A percentile compares a stretch with the other conserved stretches of the same genome.
Conservation (phyloP, 2,113 vertebrate species). For the Trochalopteron elliotii region DNA sequence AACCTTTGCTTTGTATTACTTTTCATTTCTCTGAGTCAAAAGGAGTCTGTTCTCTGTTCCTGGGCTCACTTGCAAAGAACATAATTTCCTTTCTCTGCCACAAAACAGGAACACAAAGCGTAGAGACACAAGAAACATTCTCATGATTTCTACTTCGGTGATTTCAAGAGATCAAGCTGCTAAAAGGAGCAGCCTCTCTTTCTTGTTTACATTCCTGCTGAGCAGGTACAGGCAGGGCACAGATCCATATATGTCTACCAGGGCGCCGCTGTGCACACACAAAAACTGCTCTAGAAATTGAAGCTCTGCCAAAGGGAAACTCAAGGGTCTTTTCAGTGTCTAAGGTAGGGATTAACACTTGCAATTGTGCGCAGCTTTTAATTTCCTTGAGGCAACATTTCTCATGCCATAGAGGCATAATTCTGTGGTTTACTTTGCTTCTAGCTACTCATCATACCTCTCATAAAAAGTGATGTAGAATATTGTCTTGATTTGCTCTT, state of each 20-base stretch:
- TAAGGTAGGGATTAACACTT: background rate
- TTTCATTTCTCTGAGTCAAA: slow-evolving; percentile 17
- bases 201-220: slow-evolving; percentile 23
- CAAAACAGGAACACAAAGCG: accelerated
- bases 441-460: background rate
- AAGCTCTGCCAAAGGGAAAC: slow-evolving; percentile 9
- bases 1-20: slow-evolving; percentile 19
- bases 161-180: background rate
- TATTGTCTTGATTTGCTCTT: background rate
- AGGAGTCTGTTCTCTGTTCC: background rate
- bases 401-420: background rate
- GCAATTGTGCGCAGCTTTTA: background rate
- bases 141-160: background rate
- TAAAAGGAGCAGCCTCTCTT: background rate
- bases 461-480: background rate
- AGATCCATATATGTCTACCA: background rate
- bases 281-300: background rate
- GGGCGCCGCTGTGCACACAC: background rate
- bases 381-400: slow-evolving; percentile 7
- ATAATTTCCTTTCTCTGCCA: background rate
- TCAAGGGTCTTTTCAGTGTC: background rate
- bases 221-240: slow-evolving; percentile 21
- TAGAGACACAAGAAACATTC: background rate
- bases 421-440: background rate
- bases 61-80: background rate